A percentile compares a stretch with the other conserved stretches of the same genome.
These are phyloP conservation scores for Bombyx mandarina DNA, from an alignment of 1,140 invertebrate genomes.

Conservation along the genomic window DNA sequence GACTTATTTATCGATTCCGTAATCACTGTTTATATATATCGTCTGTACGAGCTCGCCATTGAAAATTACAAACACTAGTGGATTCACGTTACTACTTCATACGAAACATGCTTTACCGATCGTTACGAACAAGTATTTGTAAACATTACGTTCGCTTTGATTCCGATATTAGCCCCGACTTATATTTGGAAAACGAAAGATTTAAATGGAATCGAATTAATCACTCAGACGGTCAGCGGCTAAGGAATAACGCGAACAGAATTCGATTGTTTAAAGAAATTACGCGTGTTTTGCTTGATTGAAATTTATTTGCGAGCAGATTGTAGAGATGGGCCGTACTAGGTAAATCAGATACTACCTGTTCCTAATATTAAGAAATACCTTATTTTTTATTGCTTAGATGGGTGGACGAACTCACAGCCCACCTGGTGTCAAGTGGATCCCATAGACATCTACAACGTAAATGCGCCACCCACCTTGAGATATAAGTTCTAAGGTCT, in stretches of 20 bases:
- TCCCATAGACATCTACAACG: too few relatives aligned
- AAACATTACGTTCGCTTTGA: constrained; percentile 1
- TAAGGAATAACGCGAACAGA: constrained; percentile 8
- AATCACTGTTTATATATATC: too few relatives aligned
- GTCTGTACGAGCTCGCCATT: neutral
- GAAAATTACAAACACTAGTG: neutral
- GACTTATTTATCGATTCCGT: too few relatives aligned
- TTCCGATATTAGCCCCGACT: neutral
- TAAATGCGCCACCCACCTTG: too few relatives aligned
- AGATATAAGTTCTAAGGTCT: too few relatives aligned
- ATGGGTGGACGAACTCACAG: too few relatives aligned
- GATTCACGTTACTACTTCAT: constrained; percentile 3
- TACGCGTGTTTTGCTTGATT: constrained; percentile 18
- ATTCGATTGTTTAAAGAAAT: constrained; percentile 7
- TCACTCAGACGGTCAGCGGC: too few relatives aligned
- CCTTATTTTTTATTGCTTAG: too few relatives aligned
- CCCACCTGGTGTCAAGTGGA: too few relatives aligned
- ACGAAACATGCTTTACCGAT: constrained; percentile 3
- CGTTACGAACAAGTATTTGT: constrained; percentile 2
- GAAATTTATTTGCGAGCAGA: constrained; percentile 32
- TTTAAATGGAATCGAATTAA: neutral
- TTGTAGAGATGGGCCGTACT: neutral
- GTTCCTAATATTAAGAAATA: too few relatives aligned
- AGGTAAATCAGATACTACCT: too few relatives aligned
- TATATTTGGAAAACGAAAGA: constrained; percentile 2